Conservation (phyloP, 2,888 invertebrate genomes). For the Osmoderma eremita region DNA sequence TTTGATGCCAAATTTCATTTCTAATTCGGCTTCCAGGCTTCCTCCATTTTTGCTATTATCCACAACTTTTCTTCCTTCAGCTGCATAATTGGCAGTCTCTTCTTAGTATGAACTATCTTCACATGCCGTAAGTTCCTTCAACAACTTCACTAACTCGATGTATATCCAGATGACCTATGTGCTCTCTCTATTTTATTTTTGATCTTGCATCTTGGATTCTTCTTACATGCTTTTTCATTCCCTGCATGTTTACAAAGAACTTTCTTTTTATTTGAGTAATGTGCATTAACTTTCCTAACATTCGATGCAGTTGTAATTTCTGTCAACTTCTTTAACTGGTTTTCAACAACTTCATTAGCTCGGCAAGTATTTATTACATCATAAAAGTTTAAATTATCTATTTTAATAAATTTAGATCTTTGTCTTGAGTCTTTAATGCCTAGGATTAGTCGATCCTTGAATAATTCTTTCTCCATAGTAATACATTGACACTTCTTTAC, state of each 20-base stretch:
- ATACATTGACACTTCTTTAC: no score
- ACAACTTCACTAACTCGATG: no score
- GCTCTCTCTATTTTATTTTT: neutral
- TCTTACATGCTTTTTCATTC: conserved; percentile 1
- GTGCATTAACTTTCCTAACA: neutral
- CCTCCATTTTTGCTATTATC: neutral
- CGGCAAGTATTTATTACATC: neutral
- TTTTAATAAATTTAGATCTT: conserved; percentile 1
- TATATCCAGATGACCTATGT: no score
- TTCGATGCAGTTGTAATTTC: neutral
- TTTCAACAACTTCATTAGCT: neutral
- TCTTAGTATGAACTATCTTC: neutral
- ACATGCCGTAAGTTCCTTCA: neutral
- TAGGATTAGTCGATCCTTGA: neutral
- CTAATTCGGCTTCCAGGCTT: neutral
- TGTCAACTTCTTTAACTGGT: neutral
- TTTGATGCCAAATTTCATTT: neutral
- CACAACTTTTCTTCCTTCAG: neutral
- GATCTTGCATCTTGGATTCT: neutral
- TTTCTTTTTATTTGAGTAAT: neutral
- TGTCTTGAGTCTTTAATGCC: neutral
- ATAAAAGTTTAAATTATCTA: neutral
- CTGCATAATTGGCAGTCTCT: neutral
- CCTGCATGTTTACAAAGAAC: neutral
- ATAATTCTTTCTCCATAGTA: neutral